Conservation (phyloP, 2,888 invertebrate species). For the Tuta absoluta region DNA sequence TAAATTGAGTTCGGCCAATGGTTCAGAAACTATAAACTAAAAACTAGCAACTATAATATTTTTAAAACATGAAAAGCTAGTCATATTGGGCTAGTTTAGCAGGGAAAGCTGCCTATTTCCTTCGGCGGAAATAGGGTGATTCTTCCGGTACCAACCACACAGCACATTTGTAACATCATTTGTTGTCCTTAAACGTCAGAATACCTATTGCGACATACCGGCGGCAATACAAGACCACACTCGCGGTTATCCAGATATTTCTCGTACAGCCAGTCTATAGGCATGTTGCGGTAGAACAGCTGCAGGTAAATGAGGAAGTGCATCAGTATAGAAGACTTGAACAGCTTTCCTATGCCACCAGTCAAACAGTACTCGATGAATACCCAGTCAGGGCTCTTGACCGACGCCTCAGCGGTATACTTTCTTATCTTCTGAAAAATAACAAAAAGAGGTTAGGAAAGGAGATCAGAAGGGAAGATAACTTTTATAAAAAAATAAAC, state of each 20-base stretch:
- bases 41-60: too few species aligned
- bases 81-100: too few species aligned
- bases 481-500: too few species aligned
- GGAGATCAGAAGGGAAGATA: not conserved
- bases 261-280: constrained; percentile 97
- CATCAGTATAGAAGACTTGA: constrained; percentile 92
- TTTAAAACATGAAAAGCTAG: too few species aligned
- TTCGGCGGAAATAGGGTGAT: too few species aligned
- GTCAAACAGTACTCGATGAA: constrained; percentile 95
- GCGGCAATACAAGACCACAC: constrained; percentile 85
- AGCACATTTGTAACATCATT: too few species aligned
- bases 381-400: constrained; percentile 88
- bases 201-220: too few species aligned
- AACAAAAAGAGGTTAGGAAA: not conserved
- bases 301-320: constrained; percentile 95
- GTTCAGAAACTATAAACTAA: too few species aligned
- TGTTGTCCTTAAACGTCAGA: too few species aligned
- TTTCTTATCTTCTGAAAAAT: constrained; percentile 59
- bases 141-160: too few species aligned
- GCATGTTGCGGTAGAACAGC: constrained; percentile 97
- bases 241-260: constrained; percentile 93
- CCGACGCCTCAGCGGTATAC: constrained; percentile 47
- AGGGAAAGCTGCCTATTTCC: too few species aligned
- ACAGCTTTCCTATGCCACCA: constrained; percentile 97
- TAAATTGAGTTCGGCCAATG: too few species aligned